Base-by-base conservation (phyloP, 2,113 vertebrate genomes). In the Heptranchias perlo region DNA sequence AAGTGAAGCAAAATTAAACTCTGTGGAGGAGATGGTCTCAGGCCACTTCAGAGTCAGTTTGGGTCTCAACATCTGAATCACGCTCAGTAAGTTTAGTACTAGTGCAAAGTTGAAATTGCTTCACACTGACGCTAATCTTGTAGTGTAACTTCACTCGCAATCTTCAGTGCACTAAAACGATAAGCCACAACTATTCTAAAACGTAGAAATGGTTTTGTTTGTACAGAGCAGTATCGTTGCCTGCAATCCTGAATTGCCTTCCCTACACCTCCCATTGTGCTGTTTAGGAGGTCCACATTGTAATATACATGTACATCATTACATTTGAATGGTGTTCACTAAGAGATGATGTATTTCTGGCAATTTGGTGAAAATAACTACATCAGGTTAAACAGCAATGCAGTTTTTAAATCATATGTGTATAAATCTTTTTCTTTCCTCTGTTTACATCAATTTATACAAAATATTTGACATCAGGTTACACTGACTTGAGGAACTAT, bases 281-380 rank as follows among this genome's bases (percentile, higher is more conserved):
- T 91, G 13, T 54, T 35, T 35, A 35, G 52, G 31, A n/a, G 14
- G 31, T 61, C 13, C 28, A 91, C 14, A 35, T 35, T 91, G 52
- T 35, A 61, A 91, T 91, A 2, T 52, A 91, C 3, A n/a, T 31
- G 8, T 35, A n/a, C 16, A 91, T 14, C 87, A n/a, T 61, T 35
- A 14, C 25, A n/a, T 61, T 52, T 35, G 10, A 11, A 35, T 91
- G 28, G 31, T 61, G 49, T 18, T 28, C 58, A 35, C 52, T 28
- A 89, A 52, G 86, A 89, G 86, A 89, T 54, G 25, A 54, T 89
- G 86, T 39, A 78, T 78, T 78, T n/a, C n/a, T 76, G 35, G n/a
- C 10, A 76, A n/a, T n/a, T 10, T 1, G 1, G 2, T n/a, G 3
- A 39, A 39, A 4, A 35, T 39, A 78, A 14, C 18, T 39, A 16